Evolutionary conservation across 2,797 vertebrate genomes (phyloP), one percentile per base, ranked within the genome.

Genomic region (Enteromius radiatus): DNA sequence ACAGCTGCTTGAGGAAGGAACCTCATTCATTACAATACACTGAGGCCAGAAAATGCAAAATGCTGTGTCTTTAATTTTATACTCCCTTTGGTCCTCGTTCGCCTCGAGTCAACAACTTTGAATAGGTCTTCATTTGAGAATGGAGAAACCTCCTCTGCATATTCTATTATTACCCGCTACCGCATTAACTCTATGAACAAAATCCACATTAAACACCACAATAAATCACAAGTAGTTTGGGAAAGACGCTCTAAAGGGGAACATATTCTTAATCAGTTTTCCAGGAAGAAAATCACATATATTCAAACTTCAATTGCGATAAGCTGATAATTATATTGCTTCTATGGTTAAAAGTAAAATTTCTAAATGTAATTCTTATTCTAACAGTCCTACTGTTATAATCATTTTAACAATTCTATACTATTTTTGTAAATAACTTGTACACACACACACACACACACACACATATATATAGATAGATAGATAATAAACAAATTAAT

Each of bases 1-100:
- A 78, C 84, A 85, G 78, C 86, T 84, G 85, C 80, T 36, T 17
- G 47, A 82, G 76, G 38, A 73, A 78, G 8, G 47, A 73, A 54
- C 31, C n/a, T 36, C 76, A 79, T 84, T 68, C 28, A 59, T 61
- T 80, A 54, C 5, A 75, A 31, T 2, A 65, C 52, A 75, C 17
- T 26, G 31, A 75, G 56, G 79, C 56, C 56, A 65, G 28, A 79
- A 83, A 79, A 76, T 33, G 64, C 38, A 5, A 59, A 75, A 64
- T 65, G 75, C 36, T 38, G 26, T 14, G 17, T 63, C 61, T 81
- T 84, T 67, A 75, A 84, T 26, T 64, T 61, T 65, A 47, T 64
- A 78, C 28, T 41, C 63, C 33, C 26, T 61, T 28, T 41, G 78
- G 43, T 21, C 26, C 26, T 71, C 3, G 2, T 33, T 65, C 63